Evolutionary conservation across 2,888 invertebrate genomes (phyloP).

Genomic region (Catocala nupta): DNA sequence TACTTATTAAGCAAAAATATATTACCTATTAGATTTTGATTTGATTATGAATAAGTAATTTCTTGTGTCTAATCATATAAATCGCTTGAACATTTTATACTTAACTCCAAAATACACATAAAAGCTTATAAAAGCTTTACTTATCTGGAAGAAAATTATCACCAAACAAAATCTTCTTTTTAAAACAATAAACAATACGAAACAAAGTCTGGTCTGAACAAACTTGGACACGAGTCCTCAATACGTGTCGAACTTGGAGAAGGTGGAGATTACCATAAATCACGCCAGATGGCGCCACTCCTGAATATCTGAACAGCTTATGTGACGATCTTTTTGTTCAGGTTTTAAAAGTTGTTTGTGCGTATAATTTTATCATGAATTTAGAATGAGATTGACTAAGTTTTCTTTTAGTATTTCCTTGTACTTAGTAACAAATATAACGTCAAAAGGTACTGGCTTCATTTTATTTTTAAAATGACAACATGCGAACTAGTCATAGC

Average conservation of each 20-base stretch:
- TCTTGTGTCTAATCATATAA: no score
- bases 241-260: slow-evolving; percentile 49
- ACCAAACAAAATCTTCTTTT: background rate
- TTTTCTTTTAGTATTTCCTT: background rate
- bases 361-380: slow-evolving; percentile 15
- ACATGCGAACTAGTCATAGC: no score
- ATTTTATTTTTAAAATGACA: no score
- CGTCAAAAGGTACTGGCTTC: background rate
- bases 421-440: no score
- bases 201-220: slow-evolving; percentile 14
- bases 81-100: no score
- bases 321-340: slow-evolving; percentile 38
- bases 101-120: no score
- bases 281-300: slow-evolving; percentile 58
- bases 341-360: slow-evolving; percentile 34
- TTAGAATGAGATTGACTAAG: slow-evolving; percentile 5
- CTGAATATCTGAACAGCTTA: slow-evolving; percentile 59
- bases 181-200: slow-evolving; percentile 10
- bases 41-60: no score
- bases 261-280: slow-evolving; percentile 70
- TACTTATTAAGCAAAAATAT: no score
- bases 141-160: background rate
- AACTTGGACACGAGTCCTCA: slow-evolving; percentile 30
- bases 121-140: background rate
- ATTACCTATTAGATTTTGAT: no score